Conservation (phyloP, 2,888 invertebrate genomes). For the Frankliniella fusca region DNA sequence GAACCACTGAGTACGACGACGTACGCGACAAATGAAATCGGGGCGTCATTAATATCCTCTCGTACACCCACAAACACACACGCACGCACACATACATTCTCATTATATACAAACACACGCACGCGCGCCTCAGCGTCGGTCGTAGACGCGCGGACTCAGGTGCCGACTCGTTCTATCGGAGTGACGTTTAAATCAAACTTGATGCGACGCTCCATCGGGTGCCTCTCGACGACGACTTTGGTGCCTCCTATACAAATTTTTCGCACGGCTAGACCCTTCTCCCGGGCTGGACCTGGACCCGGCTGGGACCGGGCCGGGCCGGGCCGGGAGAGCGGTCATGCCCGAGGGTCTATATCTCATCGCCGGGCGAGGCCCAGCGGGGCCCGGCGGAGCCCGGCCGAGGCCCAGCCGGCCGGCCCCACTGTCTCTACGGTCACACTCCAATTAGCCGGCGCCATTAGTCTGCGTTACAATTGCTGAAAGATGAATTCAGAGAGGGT, state of each 20-base stretch:
- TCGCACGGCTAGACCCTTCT: too few species aligned
- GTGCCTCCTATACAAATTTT: too few species aligned
- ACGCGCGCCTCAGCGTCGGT: not conserved
- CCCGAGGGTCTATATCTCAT: too few species aligned
- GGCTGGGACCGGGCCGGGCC: too few species aligned
- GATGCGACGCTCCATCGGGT: too few species aligned
- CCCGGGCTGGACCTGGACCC: too few species aligned
- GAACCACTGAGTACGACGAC: not conserved
- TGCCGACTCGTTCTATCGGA: not conserved
- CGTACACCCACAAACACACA: not conserved
- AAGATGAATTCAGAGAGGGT: conserved; percentile 2
- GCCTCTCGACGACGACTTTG: too few species aligned
- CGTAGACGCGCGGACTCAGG: not conserved
- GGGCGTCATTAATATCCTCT: not conserved
- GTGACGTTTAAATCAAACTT: too few species aligned
- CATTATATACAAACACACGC: not conserved
- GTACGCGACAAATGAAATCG: too few species aligned
- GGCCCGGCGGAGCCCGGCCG: not conserved
- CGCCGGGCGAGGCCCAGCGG: too few species aligned
- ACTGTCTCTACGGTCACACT: too few species aligned
- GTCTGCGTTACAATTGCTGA: conserved; percentile 26
- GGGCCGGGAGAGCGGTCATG: too few species aligned
- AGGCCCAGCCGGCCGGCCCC: not conserved
- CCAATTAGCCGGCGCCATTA: not conserved
- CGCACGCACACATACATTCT: not conserved